Evolutionary conservation across 1,140 invertebrate species (phyloP), one percentile per base, ranked within the genome.

Genomic region (Palaemon carinicauda): DNA sequence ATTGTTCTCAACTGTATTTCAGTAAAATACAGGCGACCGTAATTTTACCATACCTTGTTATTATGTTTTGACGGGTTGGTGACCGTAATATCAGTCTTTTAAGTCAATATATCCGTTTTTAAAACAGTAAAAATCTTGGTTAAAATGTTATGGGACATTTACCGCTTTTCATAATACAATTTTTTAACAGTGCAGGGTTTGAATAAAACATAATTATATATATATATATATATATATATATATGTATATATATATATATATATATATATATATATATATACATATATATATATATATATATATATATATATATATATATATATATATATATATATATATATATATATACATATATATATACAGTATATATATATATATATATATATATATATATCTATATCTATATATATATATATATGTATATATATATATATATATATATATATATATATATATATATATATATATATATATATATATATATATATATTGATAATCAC

Each of bases 221-320:
- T 60, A 12, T 12, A 60, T 60, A 60, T 60, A 60, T 12, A 60
- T 12, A 60, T 60, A 60, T 27, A 60, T 27, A 60, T 60, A 60
- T 7, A 60, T 12, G 17, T 60, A 60, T 60, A 12, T 12, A 60
- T 12, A 60, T 12, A 60, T 12, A 60, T 3, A 60, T 12, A 7
- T 12, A 60, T 12, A 60, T 12, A 60, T 12, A 60, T 5, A 60
- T 60, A 60, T 60, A 60, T 7, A 60, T 60, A 60, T 60, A 60
- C 17, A 60, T 7, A 60, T 27, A 60, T 60, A 60, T 60, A 60
- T 60, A 60, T 60, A 21, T 60, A 60, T 60, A 60, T 60, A 60
- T 60, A 60, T 60, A 60, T 60, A 60, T 60, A 60, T 60, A 60
- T 60, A 60, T 60, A 60, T 60, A 60, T 60, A 60, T 60, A 60